Evolutionary conservation across 2,113 vertebrate species (phyloP).

Genomic region (Zosterops lateralis): DNA sequence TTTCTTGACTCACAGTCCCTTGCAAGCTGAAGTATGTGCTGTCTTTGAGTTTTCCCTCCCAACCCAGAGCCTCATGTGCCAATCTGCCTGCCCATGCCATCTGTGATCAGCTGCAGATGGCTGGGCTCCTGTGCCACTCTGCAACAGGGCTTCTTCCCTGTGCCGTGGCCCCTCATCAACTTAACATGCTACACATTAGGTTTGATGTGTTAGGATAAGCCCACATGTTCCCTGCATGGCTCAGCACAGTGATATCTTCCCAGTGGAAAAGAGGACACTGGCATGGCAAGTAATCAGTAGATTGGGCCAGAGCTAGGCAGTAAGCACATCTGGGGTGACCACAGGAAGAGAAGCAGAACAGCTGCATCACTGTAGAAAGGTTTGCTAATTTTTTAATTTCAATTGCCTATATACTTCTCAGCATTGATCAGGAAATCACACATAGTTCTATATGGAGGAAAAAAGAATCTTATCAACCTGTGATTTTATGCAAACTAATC

Average conservation of each 20-base stretch:
- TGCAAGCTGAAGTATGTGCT: background rate
- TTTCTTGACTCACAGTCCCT: background rate
- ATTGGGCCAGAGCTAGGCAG: background rate
- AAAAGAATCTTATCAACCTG: background rate
- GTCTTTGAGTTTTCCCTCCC: background rate
- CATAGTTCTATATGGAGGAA: background rate
- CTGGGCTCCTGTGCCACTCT: fast-evolving
- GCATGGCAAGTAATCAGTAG: background rate
- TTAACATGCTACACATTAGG: fast-evolving
- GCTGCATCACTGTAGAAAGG: background rate
- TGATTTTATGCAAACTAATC: background rate
- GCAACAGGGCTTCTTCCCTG: background rate
- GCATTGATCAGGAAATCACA: background rate
- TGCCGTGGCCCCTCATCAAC: background rate
- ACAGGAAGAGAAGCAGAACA: background rate
- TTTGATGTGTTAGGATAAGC: background rate
- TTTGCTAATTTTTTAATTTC: background rate
- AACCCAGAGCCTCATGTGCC: background rate
- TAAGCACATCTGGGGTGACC: background rate
- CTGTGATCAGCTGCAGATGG: background rate
- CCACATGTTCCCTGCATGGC: fast-evolving
- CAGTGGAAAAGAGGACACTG: background rate
- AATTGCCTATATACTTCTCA: background rate
- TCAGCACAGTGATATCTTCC: background rate
- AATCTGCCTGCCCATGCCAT: background rate